Base-by-base conservation (phyloP, 2,113 vertebrate species). In the Naja naja region DNA sequence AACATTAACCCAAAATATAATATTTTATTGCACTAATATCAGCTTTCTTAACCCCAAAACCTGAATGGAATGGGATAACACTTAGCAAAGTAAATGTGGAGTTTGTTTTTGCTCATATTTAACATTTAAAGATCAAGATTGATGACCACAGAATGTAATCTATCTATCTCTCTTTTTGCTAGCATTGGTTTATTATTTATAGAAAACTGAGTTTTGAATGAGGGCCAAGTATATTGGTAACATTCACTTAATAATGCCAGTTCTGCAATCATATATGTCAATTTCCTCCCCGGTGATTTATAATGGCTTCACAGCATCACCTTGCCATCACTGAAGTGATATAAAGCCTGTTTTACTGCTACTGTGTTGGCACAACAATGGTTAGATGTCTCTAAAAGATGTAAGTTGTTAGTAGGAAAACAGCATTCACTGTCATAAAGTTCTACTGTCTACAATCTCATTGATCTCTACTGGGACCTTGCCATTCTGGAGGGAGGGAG, bases 101-200 rank as follows among this genome's bases (percentile, higher is more conserved):
- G 58, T 3, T 96, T 95, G 91, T 93, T 90, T 96, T 96, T 95
- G 95, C 34, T 7, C 22, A 93, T 85, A 47, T 27, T 88, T 93
- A 58, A 58, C 90, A 93, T 11, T 92, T 93, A 89, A 93, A 87
- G 92, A 11, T 91, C 4, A 47, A 87, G 87, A 49, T 47, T 86
- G 49, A 93, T 30, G 94, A 22, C 43, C 58, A 90, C 89, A 23
- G 94, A 91, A 94, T 91, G 5, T 85, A 58, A 90, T 69, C 25
- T 90, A 87, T 55, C 22, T 93, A 0, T 52, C 49, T 52, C 49
- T 52, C 49, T 91, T 34, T 74, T 7, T 14, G 52, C 27, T 25
- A 18, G 81, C 54, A 39, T 85, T 23, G 25, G 47, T 81, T 60
- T 52, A 81, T 90, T 54, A 49, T 93, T 94, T 94, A 90, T 34